A percentile compares a stretch with the other conserved stretches of the same genome.
Evolutionary conservation across 1,140 invertebrate genomes (phyloP).

Genomic region (Heliconius hermathena): DNA sequence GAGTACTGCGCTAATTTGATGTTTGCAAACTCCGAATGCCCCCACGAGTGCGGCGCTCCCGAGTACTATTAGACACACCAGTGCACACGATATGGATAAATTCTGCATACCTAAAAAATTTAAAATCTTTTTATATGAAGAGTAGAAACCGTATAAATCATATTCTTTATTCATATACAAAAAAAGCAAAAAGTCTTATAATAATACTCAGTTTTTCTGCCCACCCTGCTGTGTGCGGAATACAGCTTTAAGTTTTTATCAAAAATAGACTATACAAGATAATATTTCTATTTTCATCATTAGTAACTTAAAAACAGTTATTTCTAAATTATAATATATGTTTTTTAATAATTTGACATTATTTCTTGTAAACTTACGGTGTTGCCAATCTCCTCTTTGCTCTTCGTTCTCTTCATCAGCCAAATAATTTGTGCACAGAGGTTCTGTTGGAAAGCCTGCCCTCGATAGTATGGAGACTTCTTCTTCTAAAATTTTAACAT

Average conservation of each 20-base stretch:
- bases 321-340: too few species aligned
- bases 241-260: too few species aligned
- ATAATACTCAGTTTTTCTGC: too few species aligned
- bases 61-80: conserved; percentile 93
- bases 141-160: not conserved
- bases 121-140: too few species aligned
- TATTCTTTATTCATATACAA: not conserved
- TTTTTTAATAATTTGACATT: too few species aligned
- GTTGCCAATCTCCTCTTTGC: conserved; percentile 90
- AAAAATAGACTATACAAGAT: too few species aligned
- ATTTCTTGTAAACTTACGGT: conserved; percentile 82
- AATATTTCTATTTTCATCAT: too few species aligned
- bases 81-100: conserved; percentile 93
- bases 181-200: not conserved
- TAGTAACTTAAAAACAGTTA: too few species aligned
- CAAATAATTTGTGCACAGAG: conserved; percentile 89
- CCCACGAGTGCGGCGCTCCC: conserved; percentile 91
- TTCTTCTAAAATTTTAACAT: conserved; percentile 82
- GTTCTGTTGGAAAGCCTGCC: conserved; percentile 86
- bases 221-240: too few species aligned
- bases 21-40: conserved; percentile 91
- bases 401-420: conserved; percentile 86
- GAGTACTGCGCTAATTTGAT: conserved; percentile 94
- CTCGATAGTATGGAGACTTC: conserved; percentile 85
- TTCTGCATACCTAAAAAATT: conserved; percentile 92